Base-by-base conservation (phyloP, 2,888 invertebrate genomes). In the Pilophorus perplexus region DNA sequence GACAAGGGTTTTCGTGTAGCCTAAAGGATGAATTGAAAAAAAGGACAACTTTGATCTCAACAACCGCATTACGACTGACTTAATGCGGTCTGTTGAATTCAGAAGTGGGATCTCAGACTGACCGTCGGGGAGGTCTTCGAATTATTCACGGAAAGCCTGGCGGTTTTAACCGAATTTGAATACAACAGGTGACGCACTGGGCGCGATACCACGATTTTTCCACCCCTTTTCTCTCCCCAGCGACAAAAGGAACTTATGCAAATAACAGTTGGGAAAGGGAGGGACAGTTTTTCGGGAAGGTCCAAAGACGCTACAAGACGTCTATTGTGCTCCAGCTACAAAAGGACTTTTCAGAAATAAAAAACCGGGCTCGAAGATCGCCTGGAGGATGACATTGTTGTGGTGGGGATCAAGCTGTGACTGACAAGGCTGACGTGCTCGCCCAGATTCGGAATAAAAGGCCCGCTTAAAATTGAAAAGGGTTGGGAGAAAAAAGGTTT, bases 391-490 rank as follows among this genome's bases (percentile, higher is more conserved):
- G 59, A 59, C 27, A 59, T 59, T 59, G 59, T 59, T 44, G 59
- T 44, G 59, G 59, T 42, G 16, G 27, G n/a, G 59, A 59, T 59
- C 59, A 59, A 59, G 59, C 59, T 59, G 59, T 44, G 59, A 59
- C 59, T 42, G 55, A 38, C 42, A 42, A n/a, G n/a, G n/a, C n/a
- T n/a, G n/a, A n/a, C n/a, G n/a, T n/a, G n/a, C n/a, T n/a, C n/a
- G n/a, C n/a, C n/a, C n/a, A n/a, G n/a, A n/a, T n/a, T n/a, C n/a
- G n/a, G n/a, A n/a, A n/a, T n/a, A n/a, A n/a, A n/a, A n/a, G n/a
- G n/a, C n/a, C n/a, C n/a, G n/a, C n/a, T 8, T 25, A 22, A 44
- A 59, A 14, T 4, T 6, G 3, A 25, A 42, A 59, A 27, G 18
- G 42, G 44, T 8, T 18, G 8, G 12, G 18, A n/a, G 44, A 42